Conservation (phyloP, 2,888 invertebrate genomes). For the Catocala sponsa region DNA sequence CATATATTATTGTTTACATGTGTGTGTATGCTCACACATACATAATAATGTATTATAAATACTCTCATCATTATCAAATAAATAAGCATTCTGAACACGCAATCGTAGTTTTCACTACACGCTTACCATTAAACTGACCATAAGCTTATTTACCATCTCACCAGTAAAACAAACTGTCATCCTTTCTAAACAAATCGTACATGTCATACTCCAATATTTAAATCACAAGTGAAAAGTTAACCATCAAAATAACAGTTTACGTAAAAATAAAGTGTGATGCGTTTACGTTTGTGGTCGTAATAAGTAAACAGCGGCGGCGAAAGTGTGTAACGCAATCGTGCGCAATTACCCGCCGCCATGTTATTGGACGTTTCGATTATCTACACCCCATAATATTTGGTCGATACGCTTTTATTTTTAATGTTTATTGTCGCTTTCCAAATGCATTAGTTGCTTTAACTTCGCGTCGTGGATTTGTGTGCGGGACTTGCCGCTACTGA, state of each 20-base stretch:
- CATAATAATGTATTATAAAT: too few relatives aligned
- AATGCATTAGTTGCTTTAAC: slow-evolving; percentile 17
- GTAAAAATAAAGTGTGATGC: slow-evolving; percentile 26
- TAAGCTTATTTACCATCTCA: too few relatives aligned
- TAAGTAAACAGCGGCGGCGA: slow-evolving; percentile 39
- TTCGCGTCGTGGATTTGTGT: not conserved
- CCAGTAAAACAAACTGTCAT: too few relatives aligned
- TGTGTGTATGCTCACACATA: too few relatives aligned
- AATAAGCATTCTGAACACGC: too few relatives aligned
- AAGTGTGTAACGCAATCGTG: slow-evolving; percentile 43
- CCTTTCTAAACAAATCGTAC: too few relatives aligned
- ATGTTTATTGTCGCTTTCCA: slow-evolving; percentile 40
- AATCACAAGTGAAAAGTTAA: slow-evolving; percentile 5
- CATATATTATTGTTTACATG: too few relatives aligned
- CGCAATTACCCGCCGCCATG: slow-evolving; percentile 40
- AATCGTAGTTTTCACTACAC: too few relatives aligned
- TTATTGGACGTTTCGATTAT: slow-evolving; percentile 34
- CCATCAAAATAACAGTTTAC: slow-evolving; percentile 23
- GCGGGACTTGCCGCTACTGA: too few relatives aligned
- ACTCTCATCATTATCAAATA: too few relatives aligned
- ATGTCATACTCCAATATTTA: not conserved
- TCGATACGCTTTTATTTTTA: slow-evolving; percentile 50
- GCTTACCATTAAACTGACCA: too few relatives aligned
- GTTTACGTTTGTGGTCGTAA: slow-evolving; percentile 40
- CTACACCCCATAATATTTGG: slow-evolving; percentile 41